phyloP scores from a whole-genome alignment of 1,140 invertebrate genomes.

The Lepidurus apus region DNA sequence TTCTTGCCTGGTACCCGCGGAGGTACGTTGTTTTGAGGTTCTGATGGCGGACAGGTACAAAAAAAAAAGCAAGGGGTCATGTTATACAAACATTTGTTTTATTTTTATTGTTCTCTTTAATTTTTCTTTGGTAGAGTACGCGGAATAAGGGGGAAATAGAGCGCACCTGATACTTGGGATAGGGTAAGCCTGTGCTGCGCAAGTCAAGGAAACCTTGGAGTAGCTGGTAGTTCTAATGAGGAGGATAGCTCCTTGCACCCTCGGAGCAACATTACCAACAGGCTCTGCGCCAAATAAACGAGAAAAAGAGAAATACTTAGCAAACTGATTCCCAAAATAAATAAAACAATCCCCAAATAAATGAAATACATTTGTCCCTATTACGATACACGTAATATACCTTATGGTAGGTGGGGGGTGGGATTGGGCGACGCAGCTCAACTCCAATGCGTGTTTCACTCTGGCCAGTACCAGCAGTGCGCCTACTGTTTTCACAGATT shows the following conservation, averaged over 20 bases:
- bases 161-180: constrained; percentile 39
- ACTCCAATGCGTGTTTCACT: constrained; percentile 19
- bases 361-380: background rate
- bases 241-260: constrained; percentile 1
- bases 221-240: constrained; percentile 5
- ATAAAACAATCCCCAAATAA: background rate
- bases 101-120: too few relatives aligned
- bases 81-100: background rate
- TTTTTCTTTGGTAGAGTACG: background rate
- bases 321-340: background rate
- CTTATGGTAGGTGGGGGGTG: constrained; percentile 41
- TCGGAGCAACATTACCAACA: constrained; percentile 33
- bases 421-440: constrained; percentile 35
- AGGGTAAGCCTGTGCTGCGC: constrained; percentile 39
- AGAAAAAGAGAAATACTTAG: background rate
- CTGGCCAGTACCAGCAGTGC: constrained; percentile 32
- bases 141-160: background rate
- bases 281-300: constrained; percentile 27
- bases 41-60: constrained; percentile 41
- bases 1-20: constrained; percentile 44
- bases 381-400: constrained; percentile 37
- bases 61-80: background rate
- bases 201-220: constrained; percentile 35
- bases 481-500: background rate
- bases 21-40: constrained; percentile 49